Evolutionary conservation across 2,113 vertebrate genomes (phyloP).

Genomic region (Tetrax tetrax): DNA sequence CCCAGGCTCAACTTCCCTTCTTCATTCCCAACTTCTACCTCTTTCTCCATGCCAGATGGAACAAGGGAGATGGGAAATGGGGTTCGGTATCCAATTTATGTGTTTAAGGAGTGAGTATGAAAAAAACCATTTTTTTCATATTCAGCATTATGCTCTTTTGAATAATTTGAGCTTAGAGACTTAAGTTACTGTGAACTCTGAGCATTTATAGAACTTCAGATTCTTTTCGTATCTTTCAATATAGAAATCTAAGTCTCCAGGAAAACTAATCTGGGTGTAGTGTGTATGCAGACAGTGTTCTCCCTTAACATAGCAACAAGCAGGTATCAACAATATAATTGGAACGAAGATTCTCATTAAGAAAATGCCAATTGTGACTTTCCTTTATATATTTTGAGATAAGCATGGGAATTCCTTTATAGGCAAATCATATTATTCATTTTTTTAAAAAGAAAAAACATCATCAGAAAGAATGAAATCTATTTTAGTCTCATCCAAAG

Average conservation of each 20-base stretch:
- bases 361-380: background rate
- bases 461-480: background rate
- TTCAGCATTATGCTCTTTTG: background rate
- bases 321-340: background rate
- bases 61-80: accelerated
- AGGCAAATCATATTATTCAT: background rate
- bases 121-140: background rate
- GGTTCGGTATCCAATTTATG: background rate
- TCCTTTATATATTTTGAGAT: background rate
- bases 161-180: background rate
- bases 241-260: no score
- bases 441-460: accelerated
- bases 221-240: background rate
- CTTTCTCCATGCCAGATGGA: background rate
- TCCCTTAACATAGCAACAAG: background rate
- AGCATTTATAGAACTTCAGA: background rate
- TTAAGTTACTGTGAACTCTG: background rate
- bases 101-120: background rate
- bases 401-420: background rate
- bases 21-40: background rate
- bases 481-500: background rate
- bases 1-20: background rate
- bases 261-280: background rate
- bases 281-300: background rate
- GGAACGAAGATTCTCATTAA: background rate